Base-by-base conservation (phyloP, 2,113 vertebrate genomes). In the Gopherus flavomarginatus region DNA sequence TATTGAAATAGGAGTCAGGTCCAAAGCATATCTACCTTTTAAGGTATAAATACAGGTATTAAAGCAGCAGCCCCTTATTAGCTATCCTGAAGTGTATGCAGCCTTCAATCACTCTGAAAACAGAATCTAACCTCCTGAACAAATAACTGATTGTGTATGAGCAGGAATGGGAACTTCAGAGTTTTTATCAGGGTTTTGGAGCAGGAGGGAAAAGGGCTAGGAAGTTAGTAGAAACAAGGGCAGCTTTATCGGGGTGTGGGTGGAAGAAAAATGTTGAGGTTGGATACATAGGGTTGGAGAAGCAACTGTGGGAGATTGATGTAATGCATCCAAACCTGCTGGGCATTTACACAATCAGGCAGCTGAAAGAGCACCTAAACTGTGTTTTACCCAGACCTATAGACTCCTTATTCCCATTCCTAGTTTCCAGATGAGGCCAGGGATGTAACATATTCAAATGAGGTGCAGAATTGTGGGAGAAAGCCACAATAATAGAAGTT, bases 331-430 rank as follows among this genome's bases (percentile, higher is more conserved):
- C 4, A 21, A 38, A 35, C 17, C 35, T 69, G 65, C 5, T 42
- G 12, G 7, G n/a, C 10, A 92, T 2, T 1, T 80, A 93, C 69
- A 77, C 17, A 87, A 12, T 21, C 22, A 83, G 26, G 2, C 5
- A 62, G 50, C 52, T 89, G 12, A 59, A 86, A 11, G 38, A 21
- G 27, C 17, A 72, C 3, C 1, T 56, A 47, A 2, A 10, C 38
- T 49, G 22, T 6, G 52, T 49, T 7, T 35, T 35, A 14, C 1
- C 24, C 35, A 44, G 53, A 29, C 69, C 5, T 7, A 8, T 21
- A 38, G 85, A 2, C 50, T 83, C 5, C 16, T 52, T 44, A 83
- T 6, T 0, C 0, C 19, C 53, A 16, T 85, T 54, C 8, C 11
- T 50, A 81, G 19, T 35, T 72, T 59, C 13, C 35, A 47, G 44